Evolutionary conservation across 2,888 invertebrate genomes (phyloP).

Genomic region (Furcula furcula): DNA sequence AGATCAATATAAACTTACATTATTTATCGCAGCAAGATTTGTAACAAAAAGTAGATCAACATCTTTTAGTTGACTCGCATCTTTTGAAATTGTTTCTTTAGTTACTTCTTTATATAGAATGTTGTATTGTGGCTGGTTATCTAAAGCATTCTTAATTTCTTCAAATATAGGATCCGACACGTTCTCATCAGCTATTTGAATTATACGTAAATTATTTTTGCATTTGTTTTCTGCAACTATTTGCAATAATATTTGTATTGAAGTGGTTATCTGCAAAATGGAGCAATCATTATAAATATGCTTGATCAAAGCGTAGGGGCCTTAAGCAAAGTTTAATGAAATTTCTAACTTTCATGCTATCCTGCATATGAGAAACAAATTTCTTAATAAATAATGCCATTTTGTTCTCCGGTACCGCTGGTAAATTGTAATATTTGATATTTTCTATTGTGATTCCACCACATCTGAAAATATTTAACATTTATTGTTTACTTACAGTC

Average conservation of each 20-base stretch:
- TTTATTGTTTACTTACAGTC: neutral
- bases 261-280: slow-evolving; percentile 19
- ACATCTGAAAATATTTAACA: slow-evolving; percentile 38
- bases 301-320: neutral
- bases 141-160: slow-evolving; percentile 17
- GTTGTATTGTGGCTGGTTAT: slow-evolving; percentile 13
- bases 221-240: slow-evolving; percentile 37
- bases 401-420: slow-evolving; percentile 13
- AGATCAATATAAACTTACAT: slow-evolving; percentile 22
- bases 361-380: slow-evolving; percentile 35
- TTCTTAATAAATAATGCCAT: slow-evolving; percentile 30
- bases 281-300: neutral
- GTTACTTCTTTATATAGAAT: slow-evolving; percentile 17
- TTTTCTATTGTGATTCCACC: slow-evolving; percentile 45
- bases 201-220: slow-evolving; percentile 22
- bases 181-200: slow-evolving; percentile 19
- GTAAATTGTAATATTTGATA: slow-evolving; percentile 34
- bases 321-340: neutral
- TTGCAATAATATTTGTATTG: slow-evolving; percentile 33
- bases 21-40: slow-evolving; percentile 22
- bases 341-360: slow-evolving; percentile 32
- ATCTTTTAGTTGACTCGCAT: slow-evolving; percentile 6
- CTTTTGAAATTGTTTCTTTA: slow-evolving; percentile 2
- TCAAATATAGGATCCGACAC: slow-evolving; percentile 15
- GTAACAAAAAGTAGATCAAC: slow-evolving; percentile 25